Evolutionary conservation across 2,113 vertebrate species (phyloP), one percentile per base, ranked within the genome.

Genomic region (Paramisgurnus dabryanus): DNA sequence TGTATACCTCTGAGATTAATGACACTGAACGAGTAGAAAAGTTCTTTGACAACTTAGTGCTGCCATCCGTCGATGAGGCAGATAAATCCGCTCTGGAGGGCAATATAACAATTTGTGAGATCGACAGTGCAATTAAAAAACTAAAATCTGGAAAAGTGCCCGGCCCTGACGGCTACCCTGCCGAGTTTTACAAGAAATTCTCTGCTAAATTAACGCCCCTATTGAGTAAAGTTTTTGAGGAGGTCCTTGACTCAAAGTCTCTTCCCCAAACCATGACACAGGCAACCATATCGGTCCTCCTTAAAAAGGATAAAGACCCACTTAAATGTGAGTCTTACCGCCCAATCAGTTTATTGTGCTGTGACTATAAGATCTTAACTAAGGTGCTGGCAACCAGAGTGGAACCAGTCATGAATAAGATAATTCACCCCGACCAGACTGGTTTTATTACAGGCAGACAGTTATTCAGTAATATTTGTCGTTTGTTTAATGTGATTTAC

Each of bases 181-280:
- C 60, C 34, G 45, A 80, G 43, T 72, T 80, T 13, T 72, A 80
- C 9, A 71, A 65, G 13, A 55, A 55, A 13, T 63, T 75, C 4
- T 69, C 50, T 34, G 47, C 41, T 22, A 47, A 63, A 4, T 18
- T 64, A 41, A 3, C 41, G 6, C 34, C 67, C 18, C 60, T 82
- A 6, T n/a, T 82, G 22, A 27, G 53, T 22, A 17, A 41, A 0
- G 34, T 71, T 11, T 78, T 60, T n/a, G 12, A 41, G 6, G 73
- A 70, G 66, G 60, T 10, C 6, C 4, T 55, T 13, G 47, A 3
- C 5, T 41, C 4, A 6, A 18, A 68, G 3, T 45, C 49, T 49
- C 60, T 82, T 1, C 80, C 67, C 18, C 39, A 8, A 57, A 66
- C 75, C 7, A 65, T 82, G 58, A 49, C 73, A 55, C 57, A 78